Conservation (phyloP, 2,797 vertebrate genomes). For the Amblyopsis hoosieri region DNA sequence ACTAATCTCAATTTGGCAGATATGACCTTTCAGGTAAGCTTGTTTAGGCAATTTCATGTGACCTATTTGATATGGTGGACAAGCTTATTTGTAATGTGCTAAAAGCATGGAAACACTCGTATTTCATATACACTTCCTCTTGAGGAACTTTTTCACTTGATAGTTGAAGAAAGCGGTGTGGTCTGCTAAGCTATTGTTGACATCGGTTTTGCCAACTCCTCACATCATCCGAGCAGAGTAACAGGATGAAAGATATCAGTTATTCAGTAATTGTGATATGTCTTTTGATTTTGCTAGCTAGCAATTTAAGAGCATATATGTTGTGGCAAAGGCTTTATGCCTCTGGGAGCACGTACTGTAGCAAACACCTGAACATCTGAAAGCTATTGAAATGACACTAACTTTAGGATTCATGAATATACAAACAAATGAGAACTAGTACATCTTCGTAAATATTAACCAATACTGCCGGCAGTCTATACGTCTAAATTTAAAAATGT, state of each 20-base stretch:
- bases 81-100: constrained; percentile 8
- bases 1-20: constrained; percentile 81
- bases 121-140: too few species aligned
- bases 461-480: constrained; percentile 99
- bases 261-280: constrained; percentile 76
- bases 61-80: constrained; percentile 49
- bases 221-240: constrained; percentile 43
- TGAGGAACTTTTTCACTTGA: neutral
- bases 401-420: constrained; percentile 93
- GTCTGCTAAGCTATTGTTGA: constrained; percentile 55
- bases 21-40: constrained; percentile 73
- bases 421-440: constrained; percentile 95
- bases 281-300: constrained; percentile 74
- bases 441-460: constrained; percentile 97
- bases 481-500: constrained; percentile 95
- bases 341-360: constrained; percentile 80
- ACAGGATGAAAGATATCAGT: constrained; percentile 63
- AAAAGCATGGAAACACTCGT: neutral
- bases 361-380: constrained; percentile 78
- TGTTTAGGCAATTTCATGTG: constrained; percentile 68
- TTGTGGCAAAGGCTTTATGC: constrained; percentile 76
- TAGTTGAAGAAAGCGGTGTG: constrained; percentile 53
- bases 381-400: constrained; percentile 93
- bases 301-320: constrained; percentile 67
- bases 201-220: constrained; percentile 52